phyloP scores from a whole-genome alignment of 2,797 vertebrate genomes.

The Dallia pectoralis region DNA sequence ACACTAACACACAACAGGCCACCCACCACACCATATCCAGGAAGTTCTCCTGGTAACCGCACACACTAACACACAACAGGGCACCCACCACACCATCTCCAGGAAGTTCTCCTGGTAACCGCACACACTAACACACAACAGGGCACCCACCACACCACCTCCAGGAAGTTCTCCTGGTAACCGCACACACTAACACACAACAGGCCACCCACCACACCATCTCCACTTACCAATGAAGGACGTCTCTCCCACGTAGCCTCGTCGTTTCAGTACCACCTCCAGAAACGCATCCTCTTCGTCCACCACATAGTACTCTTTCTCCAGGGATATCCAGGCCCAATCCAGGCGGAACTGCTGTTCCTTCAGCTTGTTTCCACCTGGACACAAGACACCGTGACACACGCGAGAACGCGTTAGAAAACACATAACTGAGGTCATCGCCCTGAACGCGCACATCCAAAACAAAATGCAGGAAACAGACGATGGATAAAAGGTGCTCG shows the following conservation, averaged over 20 bases:
- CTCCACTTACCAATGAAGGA: slow-evolving; percentile 89
- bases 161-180: slow-evolving; percentile 74
- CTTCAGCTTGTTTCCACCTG: slow-evolving; percentile 88
- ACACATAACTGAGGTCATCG: background rate
- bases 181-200: background rate
- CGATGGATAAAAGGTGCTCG: background rate
- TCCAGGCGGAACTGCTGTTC: slow-evolving; percentile 86
- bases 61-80: background rate
- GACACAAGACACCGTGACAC: slow-evolving; percentile 36
- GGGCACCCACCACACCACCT: no score
- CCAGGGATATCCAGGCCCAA: slow-evolving; percentile 94
- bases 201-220: background rate
- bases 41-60: no score
- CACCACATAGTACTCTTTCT: slow-evolving; percentile 86
- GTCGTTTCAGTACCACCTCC: slow-evolving; percentile 83
- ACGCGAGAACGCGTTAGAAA: background rate
- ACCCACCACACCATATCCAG: slow-evolving; percentile 27
- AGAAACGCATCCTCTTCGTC: slow-evolving; percentile 86
- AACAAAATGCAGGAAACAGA: background rate
- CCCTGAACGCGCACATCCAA: background rate
- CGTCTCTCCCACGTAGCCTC: slow-evolving; percentile 92
- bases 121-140: slow-evolving; percentile 2
- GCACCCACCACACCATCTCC: slow-evolving; percentile 67
- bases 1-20: background rate
- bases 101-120: slow-evolving; percentile 71